These are phyloP conservation scores for Candidula unifasciata DNA, from an alignment of 2,888 invertebrate genomes.

Conservation along the genomic window DNA sequence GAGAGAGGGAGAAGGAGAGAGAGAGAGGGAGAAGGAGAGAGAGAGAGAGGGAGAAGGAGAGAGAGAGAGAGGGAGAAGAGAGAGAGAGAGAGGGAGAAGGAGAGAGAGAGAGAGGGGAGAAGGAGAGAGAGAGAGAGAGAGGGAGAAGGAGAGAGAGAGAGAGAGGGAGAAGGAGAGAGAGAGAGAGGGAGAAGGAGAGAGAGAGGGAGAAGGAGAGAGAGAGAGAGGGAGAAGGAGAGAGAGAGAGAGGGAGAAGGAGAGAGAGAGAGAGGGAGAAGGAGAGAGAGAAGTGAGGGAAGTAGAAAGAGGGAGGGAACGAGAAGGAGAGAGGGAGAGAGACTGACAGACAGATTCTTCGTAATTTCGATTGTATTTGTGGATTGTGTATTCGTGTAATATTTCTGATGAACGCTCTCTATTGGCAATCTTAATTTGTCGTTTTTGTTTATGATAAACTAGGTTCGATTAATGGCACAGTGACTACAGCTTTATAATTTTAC, in stretches of 20 bases:
- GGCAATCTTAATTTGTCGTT: too few relatives aligned
- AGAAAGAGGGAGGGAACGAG: too few relatives aligned
- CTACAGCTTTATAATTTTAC: too few relatives aligned
- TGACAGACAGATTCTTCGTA: too few relatives aligned
- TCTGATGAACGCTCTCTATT: too few relatives aligned
- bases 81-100: conserved; percentile 33
- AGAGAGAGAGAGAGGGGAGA: not conserved
- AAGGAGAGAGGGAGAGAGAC: too few relatives aligned
- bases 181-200: not conserved
- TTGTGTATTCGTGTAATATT: too few relatives aligned
- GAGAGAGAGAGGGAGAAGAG: not conserved
- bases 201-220: not conserved
- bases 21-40: not conserved
- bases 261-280: conserved; percentile 15
- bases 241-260: not conserved
- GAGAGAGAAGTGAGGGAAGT: too few relatives aligned
- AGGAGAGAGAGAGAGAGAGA: not conserved
- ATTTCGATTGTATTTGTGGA: too few relatives aligned
- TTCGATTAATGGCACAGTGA: too few relatives aligned
- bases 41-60: not conserved
- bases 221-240: conserved; percentile 1
- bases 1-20: not conserved
- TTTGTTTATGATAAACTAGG: too few relatives aligned
- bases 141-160: not conserved
- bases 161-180: not conserved